Conservation (phyloP, 2,797 vertebrate genomes). For the Danio tinwini region DNA sequence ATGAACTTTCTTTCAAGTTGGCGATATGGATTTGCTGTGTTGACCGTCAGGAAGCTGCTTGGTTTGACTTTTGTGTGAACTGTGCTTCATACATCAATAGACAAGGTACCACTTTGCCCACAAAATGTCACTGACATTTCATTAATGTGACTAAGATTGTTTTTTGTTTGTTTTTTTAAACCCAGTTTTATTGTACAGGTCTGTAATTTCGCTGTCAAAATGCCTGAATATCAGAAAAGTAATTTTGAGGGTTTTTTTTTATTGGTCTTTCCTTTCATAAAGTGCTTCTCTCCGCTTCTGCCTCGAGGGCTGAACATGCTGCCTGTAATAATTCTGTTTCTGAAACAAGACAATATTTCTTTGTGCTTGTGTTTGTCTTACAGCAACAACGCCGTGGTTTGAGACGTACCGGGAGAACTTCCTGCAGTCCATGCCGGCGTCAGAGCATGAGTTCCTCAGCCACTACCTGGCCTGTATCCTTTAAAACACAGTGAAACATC, state of each 20-base stretch:
- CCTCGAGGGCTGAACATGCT: not conserved
- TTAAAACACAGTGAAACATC: slow-evolving; percentile 54
- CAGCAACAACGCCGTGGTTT: slow-evolving; percentile 97
- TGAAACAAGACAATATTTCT: slow-evolving; percentile 25
- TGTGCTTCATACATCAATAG: not conserved
- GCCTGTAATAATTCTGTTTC: slow-evolving; percentile 12
- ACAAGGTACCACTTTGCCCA: not conserved
- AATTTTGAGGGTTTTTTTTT: not conserved
- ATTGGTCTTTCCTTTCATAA: slow-evolving; percentile 17
- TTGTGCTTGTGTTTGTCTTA: slow-evolving; percentile 50
- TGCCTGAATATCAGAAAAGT: not conserved
- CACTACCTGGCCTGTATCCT: slow-evolving; percentile 99
- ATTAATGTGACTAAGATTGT: not conserved
- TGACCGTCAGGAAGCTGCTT: not conserved
- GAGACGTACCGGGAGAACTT: slow-evolving; percentile 96
- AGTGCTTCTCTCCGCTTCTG: slow-evolving; percentile 21
- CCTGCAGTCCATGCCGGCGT: slow-evolving; percentile 93
- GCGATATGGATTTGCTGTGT: not conserved
- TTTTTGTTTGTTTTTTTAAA: not conserved
- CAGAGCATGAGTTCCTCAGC: slow-evolving; percentile 96
- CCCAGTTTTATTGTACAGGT: not conserved
- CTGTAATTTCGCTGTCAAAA: not conserved
- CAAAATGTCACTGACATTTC: not conserved
- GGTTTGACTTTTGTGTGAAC: not conserved
- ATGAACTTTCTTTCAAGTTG: too few species aligned